phyloP scores from a whole-genome alignment of 2,113 vertebrate species.

The Brienomyrus brachyistius region DNA sequence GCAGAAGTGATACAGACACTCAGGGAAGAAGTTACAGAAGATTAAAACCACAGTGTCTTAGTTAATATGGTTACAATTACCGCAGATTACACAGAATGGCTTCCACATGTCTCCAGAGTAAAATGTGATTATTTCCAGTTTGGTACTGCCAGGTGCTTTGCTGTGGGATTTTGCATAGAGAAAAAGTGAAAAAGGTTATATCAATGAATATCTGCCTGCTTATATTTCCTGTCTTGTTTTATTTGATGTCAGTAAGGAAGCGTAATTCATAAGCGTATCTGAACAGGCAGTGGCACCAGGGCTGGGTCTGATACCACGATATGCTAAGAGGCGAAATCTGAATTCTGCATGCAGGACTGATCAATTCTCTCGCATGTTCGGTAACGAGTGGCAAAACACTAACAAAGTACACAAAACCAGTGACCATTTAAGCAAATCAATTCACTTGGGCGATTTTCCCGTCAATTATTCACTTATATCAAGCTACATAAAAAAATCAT shows the following conservation, averaged over 20 bases:
- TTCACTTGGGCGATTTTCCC: not conserved
- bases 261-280: not conserved
- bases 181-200: conserved; percentile 24
- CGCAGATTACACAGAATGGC: conserved; percentile 77
- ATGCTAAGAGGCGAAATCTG: not conserved
- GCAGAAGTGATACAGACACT: conserved; percentile 68
- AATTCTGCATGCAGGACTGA: not conserved
- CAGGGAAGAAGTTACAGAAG: conserved; percentile 72
- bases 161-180: conserved; percentile 54
- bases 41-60: conserved; percentile 80
- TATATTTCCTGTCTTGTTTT: conserved; percentile 46
- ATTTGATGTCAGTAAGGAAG: conserved; percentile 12
- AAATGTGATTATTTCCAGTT: conserved; percentile 75
- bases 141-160: conserved; percentile 75
- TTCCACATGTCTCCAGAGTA: conserved; percentile 77
- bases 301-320: not conserved
- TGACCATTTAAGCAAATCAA: not conserved
- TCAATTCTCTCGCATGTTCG: not conserved
- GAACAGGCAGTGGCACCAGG: not conserved
- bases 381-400: not conserved
- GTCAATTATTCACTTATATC: not conserved
- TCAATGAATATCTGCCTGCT: conserved; percentile 32
- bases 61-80: conserved; percentile 81
- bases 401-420: not conserved
- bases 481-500: not conserved